phyloP scores from a whole-genome alignment of 1,140 invertebrate genomes.

The Dryas iulia region DNA sequence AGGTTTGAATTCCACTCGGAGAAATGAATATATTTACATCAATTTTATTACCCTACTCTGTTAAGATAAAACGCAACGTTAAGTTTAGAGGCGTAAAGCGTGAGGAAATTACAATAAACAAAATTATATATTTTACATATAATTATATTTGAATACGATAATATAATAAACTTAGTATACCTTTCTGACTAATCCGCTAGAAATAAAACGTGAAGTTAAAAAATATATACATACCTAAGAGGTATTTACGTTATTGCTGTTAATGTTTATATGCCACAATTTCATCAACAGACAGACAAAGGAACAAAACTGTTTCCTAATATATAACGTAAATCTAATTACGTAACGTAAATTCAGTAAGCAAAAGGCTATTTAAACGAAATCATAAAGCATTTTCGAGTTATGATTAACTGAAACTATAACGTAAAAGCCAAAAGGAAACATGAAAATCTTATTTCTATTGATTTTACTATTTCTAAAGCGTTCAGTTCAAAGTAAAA shows the following conservation, averaged over 20 bases:
- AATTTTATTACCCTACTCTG: too few relatives aligned
- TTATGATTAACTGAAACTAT: neutral
- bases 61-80: neutral
- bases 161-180: too few relatives aligned
- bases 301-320: neutral
- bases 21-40: neutral
- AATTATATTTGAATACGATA: too few relatives aligned
- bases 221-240: too few relatives aligned
- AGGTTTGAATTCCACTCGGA: neutral
- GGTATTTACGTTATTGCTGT: too few relatives aligned
- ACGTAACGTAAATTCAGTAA: neutral
- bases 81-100: too few relatives aligned
- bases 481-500: conserved; percentile 16
- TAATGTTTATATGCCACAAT: too few relatives aligned
- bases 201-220: too few relatives aligned
- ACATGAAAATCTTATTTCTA: neutral
- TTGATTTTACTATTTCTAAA: neutral
- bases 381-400: neutral
- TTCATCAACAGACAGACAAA: neutral
- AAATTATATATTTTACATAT: too few relatives aligned
- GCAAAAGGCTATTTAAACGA: neutral
- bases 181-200: too few relatives aligned
- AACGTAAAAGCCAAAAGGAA: neutral
- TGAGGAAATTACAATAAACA: too few relatives aligned
- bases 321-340: neutral